Conservation (phyloP, 23 tunicate species). For the Aplidium turbinatum region DNA sequence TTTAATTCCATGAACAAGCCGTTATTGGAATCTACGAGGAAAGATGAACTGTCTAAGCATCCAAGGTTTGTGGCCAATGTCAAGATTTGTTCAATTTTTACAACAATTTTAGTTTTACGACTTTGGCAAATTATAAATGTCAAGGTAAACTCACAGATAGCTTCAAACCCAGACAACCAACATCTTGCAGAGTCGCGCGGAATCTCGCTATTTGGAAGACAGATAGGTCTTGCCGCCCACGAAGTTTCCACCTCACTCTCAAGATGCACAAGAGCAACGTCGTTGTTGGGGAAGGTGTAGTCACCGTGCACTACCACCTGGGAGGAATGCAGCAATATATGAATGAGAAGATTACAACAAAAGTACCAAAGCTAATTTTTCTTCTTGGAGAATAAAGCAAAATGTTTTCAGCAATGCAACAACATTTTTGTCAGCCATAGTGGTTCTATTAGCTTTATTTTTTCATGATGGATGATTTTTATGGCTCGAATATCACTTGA, state of each 20-base stretch:
- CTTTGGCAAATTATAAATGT: too few relatives aligned
- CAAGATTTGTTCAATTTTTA: too few relatives aligned
- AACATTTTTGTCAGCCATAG: too few relatives aligned
- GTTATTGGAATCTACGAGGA: not conserved
- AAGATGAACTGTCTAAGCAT: not conserved
- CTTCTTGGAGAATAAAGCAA: too few relatives aligned
- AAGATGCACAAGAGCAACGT: conserved; percentile 42
- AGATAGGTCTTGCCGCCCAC: conserved; percentile 37
- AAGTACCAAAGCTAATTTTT: too few relatives aligned
- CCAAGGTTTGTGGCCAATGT: not conserved
- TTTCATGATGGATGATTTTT: not conserved
- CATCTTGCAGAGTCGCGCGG: conserved; percentile 27
- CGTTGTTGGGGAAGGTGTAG: conserved; percentile 49
- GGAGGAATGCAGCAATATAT: not conserved
- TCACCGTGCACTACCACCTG: conserved; percentile 34
- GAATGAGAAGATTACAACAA: too few relatives aligned
- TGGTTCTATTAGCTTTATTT: too few relatives aligned
- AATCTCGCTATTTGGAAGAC: conserved; percentile 52
- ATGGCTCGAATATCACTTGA: not conserved
- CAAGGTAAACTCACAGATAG: conserved; percentile 26
- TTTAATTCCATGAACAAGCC: not conserved
- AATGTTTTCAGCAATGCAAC: too few relatives aligned
- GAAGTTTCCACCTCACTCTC: not conserved
- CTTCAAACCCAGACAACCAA: conserved; percentile 51
- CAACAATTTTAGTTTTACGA: too few relatives aligned